phyloP scores from a whole-genome alignment of 2,888 invertebrate species.

The Pristionchus entomophagus region DNA sequence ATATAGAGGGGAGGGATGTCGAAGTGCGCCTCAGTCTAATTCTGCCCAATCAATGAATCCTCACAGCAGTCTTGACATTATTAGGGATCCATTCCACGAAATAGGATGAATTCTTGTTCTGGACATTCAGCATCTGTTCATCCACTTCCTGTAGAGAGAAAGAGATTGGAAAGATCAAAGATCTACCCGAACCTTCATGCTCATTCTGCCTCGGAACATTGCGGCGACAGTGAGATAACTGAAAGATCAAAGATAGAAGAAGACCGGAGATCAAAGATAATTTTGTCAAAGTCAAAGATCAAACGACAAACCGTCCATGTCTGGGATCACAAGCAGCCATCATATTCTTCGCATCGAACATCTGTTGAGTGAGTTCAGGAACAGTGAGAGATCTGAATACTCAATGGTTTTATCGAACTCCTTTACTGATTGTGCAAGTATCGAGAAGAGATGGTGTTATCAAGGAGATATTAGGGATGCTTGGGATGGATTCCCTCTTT shows the following conservation, averaged over 20 bases:
- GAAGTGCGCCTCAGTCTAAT: background rate
- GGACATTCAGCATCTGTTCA: conserved; percentile 93
- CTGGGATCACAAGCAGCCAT: conserved; percentile 80
- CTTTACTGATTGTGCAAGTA: too few relatives aligned
- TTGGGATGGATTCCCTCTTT: background rate
- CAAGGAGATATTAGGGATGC: too few relatives aligned
- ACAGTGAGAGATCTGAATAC: conserved; percentile 82
- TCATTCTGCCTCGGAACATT: conserved; percentile 81
- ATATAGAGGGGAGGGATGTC: background rate
- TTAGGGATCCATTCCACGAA: conserved; percentile 92
- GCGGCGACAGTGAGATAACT: conserved; percentile 81
- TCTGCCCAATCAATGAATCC: background rate
- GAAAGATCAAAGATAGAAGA: conserved; percentile 28
- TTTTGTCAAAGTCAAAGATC: background rate
- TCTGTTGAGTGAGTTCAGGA: conserved; percentile 84
- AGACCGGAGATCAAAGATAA: background rate
- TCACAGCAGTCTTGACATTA: conserved; percentile 89
- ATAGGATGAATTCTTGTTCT: conserved; percentile 91
- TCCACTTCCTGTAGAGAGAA: conserved; percentile 81
- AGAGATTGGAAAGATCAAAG: background rate
- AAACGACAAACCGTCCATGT: conserved; percentile 76
- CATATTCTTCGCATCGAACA: conserved; percentile 82
- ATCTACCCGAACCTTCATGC: conserved; percentile 78
- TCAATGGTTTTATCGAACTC: too few relatives aligned
- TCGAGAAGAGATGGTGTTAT: too few relatives aligned